Percentiles rank a stretch among this genome's conserved stretches.
phyloP scores from a whole-genome alignment of 1,140 invertebrate species.

The Lucilia sericata region DNA sequence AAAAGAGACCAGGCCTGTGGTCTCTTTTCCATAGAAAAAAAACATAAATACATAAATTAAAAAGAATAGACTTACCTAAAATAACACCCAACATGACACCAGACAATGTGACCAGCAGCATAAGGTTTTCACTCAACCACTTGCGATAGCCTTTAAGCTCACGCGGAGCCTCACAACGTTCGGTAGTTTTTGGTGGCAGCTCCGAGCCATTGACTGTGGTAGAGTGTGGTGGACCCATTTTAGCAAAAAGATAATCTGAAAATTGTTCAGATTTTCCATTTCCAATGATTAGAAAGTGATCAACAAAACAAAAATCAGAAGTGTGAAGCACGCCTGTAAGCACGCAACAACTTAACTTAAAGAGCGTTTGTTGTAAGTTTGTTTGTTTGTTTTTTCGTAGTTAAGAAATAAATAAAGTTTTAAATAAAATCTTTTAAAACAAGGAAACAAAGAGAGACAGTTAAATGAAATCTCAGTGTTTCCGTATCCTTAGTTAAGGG shows the following conservation, averaged over 20 bases:
- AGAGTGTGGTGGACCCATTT: slow-evolving; percentile 75
- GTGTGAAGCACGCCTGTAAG: neutral
- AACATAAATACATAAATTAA: neutral
- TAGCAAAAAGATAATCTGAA: slow-evolving; percentile 82
- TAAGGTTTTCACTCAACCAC: slow-evolving; percentile 80
- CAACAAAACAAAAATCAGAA: neutral
- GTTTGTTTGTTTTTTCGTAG: neutral
- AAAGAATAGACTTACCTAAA: slow-evolving; percentile 73
- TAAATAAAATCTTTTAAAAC: neutral
- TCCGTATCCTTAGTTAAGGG: neutral
- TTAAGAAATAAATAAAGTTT: neutral
- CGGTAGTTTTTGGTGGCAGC: slow-evolving; percentile 72
- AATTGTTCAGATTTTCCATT: slow-evolving; percentile 72
- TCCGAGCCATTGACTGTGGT: slow-evolving; percentile 70
- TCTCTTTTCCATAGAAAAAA: neutral
- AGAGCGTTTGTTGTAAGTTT: neutral
- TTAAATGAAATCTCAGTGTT: neutral
- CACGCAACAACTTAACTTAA: neutral
- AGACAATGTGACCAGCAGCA: slow-evolving; percentile 81
- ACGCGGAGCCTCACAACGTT: slow-evolving; percentile 70
- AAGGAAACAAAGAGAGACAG: no score
- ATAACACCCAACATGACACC: slow-evolving; percentile 81
- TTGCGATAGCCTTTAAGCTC: slow-evolving; percentile 76
- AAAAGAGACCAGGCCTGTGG: neutral
- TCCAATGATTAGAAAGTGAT: slow-evolving; percentile 1